These are phyloP conservation scores for Centropristis striata DNA, from an alignment of 2,113 vertebrate genomes.

Conservation along the genomic window DNA sequence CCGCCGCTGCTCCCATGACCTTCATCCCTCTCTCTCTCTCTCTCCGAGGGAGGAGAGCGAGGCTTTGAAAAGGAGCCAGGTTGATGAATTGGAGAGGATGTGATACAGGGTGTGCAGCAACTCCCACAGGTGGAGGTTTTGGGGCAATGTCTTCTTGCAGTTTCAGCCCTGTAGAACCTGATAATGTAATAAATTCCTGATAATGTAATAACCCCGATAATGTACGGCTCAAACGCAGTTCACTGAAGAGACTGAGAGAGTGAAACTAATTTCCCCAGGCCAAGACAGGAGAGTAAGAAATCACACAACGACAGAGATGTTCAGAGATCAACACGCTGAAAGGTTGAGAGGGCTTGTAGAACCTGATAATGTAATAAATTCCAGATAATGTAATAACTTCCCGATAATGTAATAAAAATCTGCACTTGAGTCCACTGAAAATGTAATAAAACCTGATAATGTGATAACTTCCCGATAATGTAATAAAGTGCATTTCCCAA, in stretches of 20 bases:
- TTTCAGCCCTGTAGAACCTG: too few species aligned
- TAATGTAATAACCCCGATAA: too few species aligned
- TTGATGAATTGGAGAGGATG: constrained; percentile 79
- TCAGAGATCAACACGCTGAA: constrained; percentile 27
- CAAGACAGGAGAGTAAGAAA: constrained; percentile 64
- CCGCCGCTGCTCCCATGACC: constrained; percentile 62
- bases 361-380: too few species aligned
- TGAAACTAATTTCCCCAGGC: constrained; percentile 66
- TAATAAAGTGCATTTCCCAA: too few species aligned
- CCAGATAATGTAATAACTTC: too few species aligned
- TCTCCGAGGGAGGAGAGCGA: constrained; percentile 39
- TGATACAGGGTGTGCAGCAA: constrained; percentile 58
- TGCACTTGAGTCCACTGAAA: too few species aligned
- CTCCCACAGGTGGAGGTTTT: constrained; percentile 72
- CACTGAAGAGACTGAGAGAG: constrained; percentile 60
- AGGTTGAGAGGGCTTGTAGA: constrained; percentile 8
- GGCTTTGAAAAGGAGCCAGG: constrained; percentile 75
- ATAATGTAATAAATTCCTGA: too few species aligned
- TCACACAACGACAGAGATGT: constrained; percentile 61
- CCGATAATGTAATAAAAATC: too few species aligned
- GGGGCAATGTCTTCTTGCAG: constrained; percentile 32
- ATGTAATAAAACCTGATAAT: too few species aligned
- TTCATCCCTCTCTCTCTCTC: constrained; percentile 64
- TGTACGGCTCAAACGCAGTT: constrained; percentile 73
- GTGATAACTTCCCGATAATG: too few species aligned